Conservation (phyloP, 2,797 vertebrate genomes). For the Gymnodraco acuticeps region DNA sequence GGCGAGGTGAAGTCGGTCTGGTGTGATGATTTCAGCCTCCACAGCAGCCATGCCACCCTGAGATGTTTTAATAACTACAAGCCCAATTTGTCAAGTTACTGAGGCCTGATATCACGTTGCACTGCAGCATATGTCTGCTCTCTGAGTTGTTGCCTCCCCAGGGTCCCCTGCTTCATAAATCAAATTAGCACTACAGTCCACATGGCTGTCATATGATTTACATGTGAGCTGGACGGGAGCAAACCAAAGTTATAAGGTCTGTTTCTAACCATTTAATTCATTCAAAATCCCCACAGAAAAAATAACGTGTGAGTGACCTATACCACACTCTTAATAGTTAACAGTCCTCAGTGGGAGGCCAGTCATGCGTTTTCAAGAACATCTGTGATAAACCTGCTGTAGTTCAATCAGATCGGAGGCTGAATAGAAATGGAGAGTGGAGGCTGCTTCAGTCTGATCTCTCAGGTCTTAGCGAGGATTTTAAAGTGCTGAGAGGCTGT, state of each 20-base stretch:
- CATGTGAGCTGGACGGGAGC: neutral
- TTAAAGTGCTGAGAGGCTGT: constrained; percentile 51
- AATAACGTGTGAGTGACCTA: neutral
- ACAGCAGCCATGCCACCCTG: constrained; percentile 11
- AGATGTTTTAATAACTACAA: constrained; percentile 61
- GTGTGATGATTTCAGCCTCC: constrained; percentile 7
- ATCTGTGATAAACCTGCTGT: constrained; percentile 68
- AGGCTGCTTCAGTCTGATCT: constrained; percentile 58
- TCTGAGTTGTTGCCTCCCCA: constrained; percentile 65
- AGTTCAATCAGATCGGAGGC: constrained; percentile 52
- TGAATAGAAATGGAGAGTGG: constrained; percentile 58
- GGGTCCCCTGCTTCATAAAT: constrained; percentile 64
- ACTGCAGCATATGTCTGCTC: constrained; percentile 69
- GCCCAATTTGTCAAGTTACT: constrained; percentile 66
- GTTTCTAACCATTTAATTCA: neutral
- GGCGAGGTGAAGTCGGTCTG: neutral
- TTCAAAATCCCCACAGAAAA: too few relatives aligned
- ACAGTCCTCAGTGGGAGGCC: constrained; percentile 34
- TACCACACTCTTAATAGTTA: neutral
- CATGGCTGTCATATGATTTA: constrained; percentile 31
- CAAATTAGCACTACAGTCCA: constrained; percentile 67
- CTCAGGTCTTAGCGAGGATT: constrained; percentile 63
- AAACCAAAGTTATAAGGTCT: neutral
- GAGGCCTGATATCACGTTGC: constrained; percentile 72
- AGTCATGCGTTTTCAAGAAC: constrained; percentile 31